A percentile compares a stretch with the other conserved stretches of the same genome.
phyloP scores from a whole-genome alignment of 2,888 invertebrate species.

The Melinaea marsaeus region DNA sequence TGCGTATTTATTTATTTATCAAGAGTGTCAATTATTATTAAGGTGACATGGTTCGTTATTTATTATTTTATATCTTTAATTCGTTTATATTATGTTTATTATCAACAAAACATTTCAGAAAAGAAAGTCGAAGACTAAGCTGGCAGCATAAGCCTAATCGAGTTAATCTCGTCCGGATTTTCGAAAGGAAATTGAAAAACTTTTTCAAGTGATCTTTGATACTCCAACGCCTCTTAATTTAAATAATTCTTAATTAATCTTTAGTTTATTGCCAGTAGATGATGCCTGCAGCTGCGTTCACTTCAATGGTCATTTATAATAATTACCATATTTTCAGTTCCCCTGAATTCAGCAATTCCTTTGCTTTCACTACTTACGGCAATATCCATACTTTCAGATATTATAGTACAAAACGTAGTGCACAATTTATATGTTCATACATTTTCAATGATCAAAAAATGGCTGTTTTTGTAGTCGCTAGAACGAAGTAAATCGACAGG shows the following conservation, averaged over 20 bases:
- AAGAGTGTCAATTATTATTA: not conserved
- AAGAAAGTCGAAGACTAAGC: not conserved
- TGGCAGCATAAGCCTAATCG: not conserved
- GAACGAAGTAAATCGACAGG: conserved; percentile 7
- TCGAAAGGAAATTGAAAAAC: conserved; percentile 3
- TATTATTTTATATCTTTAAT: not conserved
- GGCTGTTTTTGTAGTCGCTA: not conserved
- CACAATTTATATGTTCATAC: too few relatives aligned
- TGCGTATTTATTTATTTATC: conserved; percentile 6
- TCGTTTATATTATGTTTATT: not conserved
- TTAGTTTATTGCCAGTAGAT: not conserved
- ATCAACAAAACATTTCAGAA: not conserved
- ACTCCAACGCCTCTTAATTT: not conserved
- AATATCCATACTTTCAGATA: too few relatives aligned
- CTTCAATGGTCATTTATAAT: too few relatives aligned
- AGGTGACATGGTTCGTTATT: not conserved
- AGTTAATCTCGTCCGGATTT: conserved; percentile 4
- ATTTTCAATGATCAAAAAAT: too few relatives aligned
- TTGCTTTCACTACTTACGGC: too few relatives aligned
- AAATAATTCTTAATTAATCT: conserved; percentile 2
- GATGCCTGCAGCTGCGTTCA: too few relatives aligned
- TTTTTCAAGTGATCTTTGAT: conserved; percentile 6
- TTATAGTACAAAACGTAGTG: too few relatives aligned
- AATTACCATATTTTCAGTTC: too few relatives aligned
- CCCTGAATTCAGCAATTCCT: too few relatives aligned